Conservation (phyloP, 2,888 invertebrate genomes). For the Diaphora mendica region DNA sequence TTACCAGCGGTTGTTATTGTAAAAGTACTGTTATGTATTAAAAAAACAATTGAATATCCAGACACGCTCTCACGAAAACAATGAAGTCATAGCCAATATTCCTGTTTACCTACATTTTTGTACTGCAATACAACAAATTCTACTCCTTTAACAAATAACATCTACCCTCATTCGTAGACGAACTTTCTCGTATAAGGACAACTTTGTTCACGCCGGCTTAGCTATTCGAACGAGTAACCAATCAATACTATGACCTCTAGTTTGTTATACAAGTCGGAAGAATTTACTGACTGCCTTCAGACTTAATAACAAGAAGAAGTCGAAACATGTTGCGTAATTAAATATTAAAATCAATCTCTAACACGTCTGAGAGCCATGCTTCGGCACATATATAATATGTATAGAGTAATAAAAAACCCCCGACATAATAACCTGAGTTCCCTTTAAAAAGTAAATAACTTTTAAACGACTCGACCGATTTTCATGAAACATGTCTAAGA, state of each 20-base stretch:
- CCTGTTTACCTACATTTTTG: background rate
- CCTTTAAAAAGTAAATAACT: too few species aligned
- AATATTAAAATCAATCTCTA: too few species aligned
- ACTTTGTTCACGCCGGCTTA: background rate
- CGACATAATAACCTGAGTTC: too few species aligned
- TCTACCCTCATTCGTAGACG: background rate
- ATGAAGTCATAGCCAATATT: background rate
- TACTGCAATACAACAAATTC: background rate
- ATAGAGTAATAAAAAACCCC: too few species aligned
- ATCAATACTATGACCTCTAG: constrained; percentile 22
- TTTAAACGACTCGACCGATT: too few species aligned
- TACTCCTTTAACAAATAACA: constrained; percentile 3
- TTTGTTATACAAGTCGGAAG: constrained; percentile 21
- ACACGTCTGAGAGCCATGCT: too few species aligned
- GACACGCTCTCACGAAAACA: background rate
- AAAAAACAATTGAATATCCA: too few species aligned
- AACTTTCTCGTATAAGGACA: constrained; percentile 3
- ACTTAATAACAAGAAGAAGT: constrained; percentile 15
- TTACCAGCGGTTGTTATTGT: too few species aligned
- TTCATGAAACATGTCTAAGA: too few species aligned
- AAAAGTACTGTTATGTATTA: too few species aligned
- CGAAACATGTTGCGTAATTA: background rate
- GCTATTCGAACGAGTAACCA: background rate
- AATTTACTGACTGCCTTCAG: constrained; percentile 21
- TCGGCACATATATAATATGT: too few species aligned